A percentile compares a stretch with the other conserved stretches of the same genome.
These are phyloP conservation scores for Phyllotreta cruciferae DNA, from an alignment of 2,888 invertebrate genomes.

Conservation along the genomic window DNA sequence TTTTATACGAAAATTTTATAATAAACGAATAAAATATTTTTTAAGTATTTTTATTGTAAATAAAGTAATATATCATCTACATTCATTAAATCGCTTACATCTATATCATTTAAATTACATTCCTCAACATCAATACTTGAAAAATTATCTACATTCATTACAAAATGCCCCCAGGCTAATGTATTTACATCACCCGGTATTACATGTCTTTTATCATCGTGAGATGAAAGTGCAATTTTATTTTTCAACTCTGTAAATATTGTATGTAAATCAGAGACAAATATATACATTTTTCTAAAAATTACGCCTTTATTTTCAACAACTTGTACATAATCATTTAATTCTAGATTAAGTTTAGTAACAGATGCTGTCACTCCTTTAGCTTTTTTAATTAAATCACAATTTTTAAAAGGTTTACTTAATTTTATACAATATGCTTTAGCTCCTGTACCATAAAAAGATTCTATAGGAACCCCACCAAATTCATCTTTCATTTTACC, in stretches of 20 bases:
- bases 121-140: too few relatives aligned
- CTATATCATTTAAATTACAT: too few relatives aligned
- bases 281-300: slow-evolving; percentile 5
- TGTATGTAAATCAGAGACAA: slow-evolving; percentile 14
- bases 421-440: slow-evolving; percentile 28
- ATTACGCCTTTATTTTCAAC: slow-evolving; percentile 5
- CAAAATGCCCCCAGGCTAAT: slow-evolving; percentile 21
- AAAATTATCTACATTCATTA: background rate
- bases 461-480: slow-evolving; percentile 16
- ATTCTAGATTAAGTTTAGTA: background rate
- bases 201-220: slow-evolving; percentile 16
- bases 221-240: slow-evolving; percentile 18
- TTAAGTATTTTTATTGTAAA: too few relatives aligned
- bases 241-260: slow-evolving; percentile 23
- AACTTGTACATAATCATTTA: slow-evolving; percentile 13
- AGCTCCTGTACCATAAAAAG: slow-evolving; percentile 27
- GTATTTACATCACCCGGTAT: slow-evolving; percentile 20
- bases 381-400: slow-evolving; percentile 20
- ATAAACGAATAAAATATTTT: too few relatives aligned
- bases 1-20: background rate
- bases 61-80: too few relatives aligned
- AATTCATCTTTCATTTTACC: slow-evolving; percentile 30
- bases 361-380: slow-evolving; percentile 18
- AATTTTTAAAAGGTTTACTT: background rate
- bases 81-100: too few relatives aligned